Base-by-base conservation (phyloP, 2,888 invertebrate genomes). In the Hedychridium roseum region DNA sequence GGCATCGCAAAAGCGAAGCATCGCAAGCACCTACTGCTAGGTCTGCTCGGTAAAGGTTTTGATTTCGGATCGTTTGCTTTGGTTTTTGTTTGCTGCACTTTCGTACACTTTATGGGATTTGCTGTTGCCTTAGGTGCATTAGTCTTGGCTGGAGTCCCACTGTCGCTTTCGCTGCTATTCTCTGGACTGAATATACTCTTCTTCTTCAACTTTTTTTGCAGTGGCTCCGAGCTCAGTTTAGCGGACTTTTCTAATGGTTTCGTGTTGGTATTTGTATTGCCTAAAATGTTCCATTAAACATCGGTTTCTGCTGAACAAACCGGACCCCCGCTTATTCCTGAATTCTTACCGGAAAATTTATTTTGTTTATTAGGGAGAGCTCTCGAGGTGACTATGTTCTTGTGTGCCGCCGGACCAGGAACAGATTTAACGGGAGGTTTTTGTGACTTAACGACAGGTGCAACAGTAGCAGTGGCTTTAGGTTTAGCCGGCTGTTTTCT, bases 101-200 rank as follows among this genome's bases (percentile, higher is more conserved):
- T 81, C 31, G 68, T 57, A 40, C 66, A 52, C 53, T 75, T 76
- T 9, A 73, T 60, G 14, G 74, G 59, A 68, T 64, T 78, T 26
- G 68, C 74, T 40, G 74, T 67, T 28, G 73, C 68, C 60, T 83
- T 82, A 51, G 79, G 73, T 3, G 77, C 70, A 23, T 66, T 76
- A 12, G 79, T 52, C 68, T 83, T 84, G 1, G 79, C 70, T 7
- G 79, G 75, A 30, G 77, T 68, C 12, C 80, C 76, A 38, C 70
- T 74, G 50, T 84, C 83, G 57, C 86, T 86, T 65, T 86, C 87
- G n/a, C 86, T 86, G 56, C 86, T 86, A 57, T 91, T 91, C 60
- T 90, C 91, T 0, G 91, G 91, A 42, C 91, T 91, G 68, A 91
- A 91, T 68, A 91, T 91, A 68, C 91, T 90, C 72, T 89, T 90